Evolutionary conservation across 2,797 vertebrate species (phyloP), one percentile per base, ranked within the genome.

Genomic region (Acanthiza pusilla): DNA sequence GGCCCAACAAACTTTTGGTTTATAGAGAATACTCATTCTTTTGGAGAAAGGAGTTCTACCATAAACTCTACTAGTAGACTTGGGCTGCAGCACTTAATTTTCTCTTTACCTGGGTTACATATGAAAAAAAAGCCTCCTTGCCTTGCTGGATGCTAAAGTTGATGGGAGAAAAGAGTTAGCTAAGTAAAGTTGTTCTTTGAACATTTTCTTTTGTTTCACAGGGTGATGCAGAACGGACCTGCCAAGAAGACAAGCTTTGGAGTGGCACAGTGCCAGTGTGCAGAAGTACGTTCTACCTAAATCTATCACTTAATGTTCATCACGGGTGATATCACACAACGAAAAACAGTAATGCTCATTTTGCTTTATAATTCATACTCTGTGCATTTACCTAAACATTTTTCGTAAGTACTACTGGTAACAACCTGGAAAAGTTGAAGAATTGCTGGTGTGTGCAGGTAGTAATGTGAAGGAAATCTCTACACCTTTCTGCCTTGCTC

Each of bases 161-260:
- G 32, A 43, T 27, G 8, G n/a, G 25, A 58, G 18, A 73, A 62
- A 66, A 57, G 7, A n/a, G 30, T 27, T 62, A 25, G 29, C 11
- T 45, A 16, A 55, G 15, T 25, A 13, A 76, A 65, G 30, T 32
- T 77, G 34, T 73, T 89, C n/a, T 72, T 51, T 94, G 61, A 93
- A 26, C 10, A 18, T 55, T 92, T 86, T 89, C 40, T 92, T 17
- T 85, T 93, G 18, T 45, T 92, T 93, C 65, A 75, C 96, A 99
- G 99, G 99, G 99, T 83, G 97, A 98, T 93, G 86, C 97, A 38
- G 96, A 99, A 92, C 98, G 98, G 77, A 97, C 98, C 58, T 99
- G 99, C 96, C 98, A 98, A 92, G 98, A 97, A 93, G 98, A 99
- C 62, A 93, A 95, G 91, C 97, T 96, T 10, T 99, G 99, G 99